Evolutionary conservation across 2,888 invertebrate species (phyloP).

Genomic region (Thymelicus sylvestris): DNA sequence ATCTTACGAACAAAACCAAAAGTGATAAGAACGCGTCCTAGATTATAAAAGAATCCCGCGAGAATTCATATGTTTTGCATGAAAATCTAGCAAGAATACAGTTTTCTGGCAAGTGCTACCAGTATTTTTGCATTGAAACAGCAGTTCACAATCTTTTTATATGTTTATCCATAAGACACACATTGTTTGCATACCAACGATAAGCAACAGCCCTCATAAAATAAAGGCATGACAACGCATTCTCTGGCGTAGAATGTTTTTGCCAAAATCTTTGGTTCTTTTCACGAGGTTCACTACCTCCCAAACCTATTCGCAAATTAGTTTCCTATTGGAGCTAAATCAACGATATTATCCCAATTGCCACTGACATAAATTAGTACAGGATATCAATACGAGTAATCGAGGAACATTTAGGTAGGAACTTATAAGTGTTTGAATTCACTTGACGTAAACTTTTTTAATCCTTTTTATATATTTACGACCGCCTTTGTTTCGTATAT

Average conservation of each 20-base stretch:
- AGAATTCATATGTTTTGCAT: slow-evolving; percentile 6
- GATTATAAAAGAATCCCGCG: slow-evolving; percentile 5
- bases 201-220: slow-evolving; percentile 16
- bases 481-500: slow-evolving; percentile 30
- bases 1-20: slow-evolving; percentile 10
- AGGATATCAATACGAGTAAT: too few species aligned
- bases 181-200: slow-evolving; percentile 10
- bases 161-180: slow-evolving; percentile 14
- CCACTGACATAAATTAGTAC: background rate
- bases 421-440: too few species aligned
- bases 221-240: slow-evolving; percentile 12
- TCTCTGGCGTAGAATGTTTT: background rate
- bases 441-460: background rate
- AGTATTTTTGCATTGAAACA: slow-evolving; percentile 15
- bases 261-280: background rate
- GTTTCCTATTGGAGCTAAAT: background rate
- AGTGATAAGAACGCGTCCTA: slow-evolving; percentile 5
- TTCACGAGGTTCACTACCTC: background rate
- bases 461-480: background rate
- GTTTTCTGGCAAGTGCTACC: slow-evolving; percentile 10
- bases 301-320: background rate
- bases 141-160: slow-evolving; percentile 13
- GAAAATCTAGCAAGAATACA: slow-evolving; percentile 12
- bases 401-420: too few species aligned
- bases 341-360: background rate